Conservation (phyloP, 2,113 vertebrate species). For the Parotia lawesii region DNA sequence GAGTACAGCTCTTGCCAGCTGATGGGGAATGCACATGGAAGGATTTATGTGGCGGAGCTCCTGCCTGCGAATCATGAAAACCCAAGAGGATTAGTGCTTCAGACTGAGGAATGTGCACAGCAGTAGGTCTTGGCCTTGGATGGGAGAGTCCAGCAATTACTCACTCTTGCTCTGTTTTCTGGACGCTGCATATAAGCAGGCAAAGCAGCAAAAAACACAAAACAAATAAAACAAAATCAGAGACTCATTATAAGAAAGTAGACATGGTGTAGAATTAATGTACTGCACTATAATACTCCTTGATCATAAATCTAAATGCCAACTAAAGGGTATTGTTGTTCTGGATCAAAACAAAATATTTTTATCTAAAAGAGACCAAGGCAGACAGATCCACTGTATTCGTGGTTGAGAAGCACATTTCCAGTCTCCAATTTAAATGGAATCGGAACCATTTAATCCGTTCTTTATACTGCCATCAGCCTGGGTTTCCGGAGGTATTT, state of each 20-base stretch:
- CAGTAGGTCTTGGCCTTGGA: background rate
- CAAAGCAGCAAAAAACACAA: background rate
- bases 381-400: background rate
- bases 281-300: background rate
- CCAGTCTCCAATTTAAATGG: background rate
- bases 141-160: background rate
- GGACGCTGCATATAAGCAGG: background rate
- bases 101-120: background rate
- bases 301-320: conserved; percentile 1
- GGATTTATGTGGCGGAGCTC: background rate
- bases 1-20: background rate
- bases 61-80: background rate
- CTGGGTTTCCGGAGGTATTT: background rate
- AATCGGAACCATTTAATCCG: background rate
- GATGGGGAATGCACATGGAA: background rate
- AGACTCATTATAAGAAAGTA: background rate
- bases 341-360: background rate
- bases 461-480: background rate
- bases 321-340: background rate
- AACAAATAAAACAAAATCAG: background rate
- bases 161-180: background rate
- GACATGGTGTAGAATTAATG: background rate
- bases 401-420: background rate
- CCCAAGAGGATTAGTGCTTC: background rate
- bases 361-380: background rate